A percentile compares a stretch with the other conserved stretches of the same genome.
These are phyloP conservation scores for Lapara coniferarum DNA, from an alignment of 2,888 invertebrate genomes.

Conservation along the genomic window DNA sequence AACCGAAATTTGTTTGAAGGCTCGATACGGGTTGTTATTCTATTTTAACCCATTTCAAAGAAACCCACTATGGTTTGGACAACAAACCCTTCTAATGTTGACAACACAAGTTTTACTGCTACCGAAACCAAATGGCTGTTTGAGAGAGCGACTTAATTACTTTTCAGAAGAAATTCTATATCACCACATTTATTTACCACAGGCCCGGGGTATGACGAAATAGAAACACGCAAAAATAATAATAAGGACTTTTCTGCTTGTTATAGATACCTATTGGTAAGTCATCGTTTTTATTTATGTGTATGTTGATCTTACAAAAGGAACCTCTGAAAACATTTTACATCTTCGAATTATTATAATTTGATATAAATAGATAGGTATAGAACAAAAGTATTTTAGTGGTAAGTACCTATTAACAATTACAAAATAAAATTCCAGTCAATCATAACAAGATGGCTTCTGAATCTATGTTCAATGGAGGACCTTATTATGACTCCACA, in stretches of 20 bases:
- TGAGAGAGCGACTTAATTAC: slow-evolving; percentile 49
- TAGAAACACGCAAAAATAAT: neutral
- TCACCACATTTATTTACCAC: slow-evolving; percentile 41
- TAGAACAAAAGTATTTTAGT: neutral
- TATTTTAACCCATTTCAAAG: slow-evolving; percentile 48
- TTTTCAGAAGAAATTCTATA: slow-evolving; percentile 52
- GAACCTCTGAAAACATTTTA: too few species aligned
- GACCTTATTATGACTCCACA: too few species aligned
- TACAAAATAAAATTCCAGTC: neutral
- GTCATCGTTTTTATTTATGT: too few species aligned
- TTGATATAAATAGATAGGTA: too few species aligned
- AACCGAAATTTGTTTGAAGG: neutral
- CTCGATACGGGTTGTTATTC: slow-evolving; percentile 17
- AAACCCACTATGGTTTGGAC: slow-evolving; percentile 48
- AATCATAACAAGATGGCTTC: too few species aligned
- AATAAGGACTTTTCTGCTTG: too few species aligned
- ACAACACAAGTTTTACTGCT: slow-evolving; percentile 71
- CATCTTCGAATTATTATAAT: too few species aligned
- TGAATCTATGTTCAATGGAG: too few species aligned
- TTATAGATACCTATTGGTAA: too few species aligned
- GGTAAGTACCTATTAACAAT: neutral
- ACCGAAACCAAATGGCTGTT: slow-evolving; percentile 63
- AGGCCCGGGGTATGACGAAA: slow-evolving; percentile 40
- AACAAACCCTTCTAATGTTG: slow-evolving; percentile 62
- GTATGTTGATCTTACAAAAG: too few species aligned